phyloP scores from a whole-genome alignment of 2,797 vertebrate genomes.

The Percopsis omiscomaycus region DNA sequence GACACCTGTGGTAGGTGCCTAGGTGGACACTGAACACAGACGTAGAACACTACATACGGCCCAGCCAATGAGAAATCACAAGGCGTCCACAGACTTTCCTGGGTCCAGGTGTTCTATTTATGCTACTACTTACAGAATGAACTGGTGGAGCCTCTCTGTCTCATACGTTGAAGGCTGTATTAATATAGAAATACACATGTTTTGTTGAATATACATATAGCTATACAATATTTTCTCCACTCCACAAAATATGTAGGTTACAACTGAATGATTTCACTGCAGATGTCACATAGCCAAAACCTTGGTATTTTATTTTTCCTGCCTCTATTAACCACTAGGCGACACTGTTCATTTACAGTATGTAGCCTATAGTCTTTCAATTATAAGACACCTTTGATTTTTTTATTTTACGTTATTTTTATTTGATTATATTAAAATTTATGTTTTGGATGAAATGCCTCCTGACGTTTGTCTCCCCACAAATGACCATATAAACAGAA shows the following conservation, averaged over 20 bases:
- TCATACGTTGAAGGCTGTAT: too few relatives aligned
- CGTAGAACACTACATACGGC: slow-evolving; percentile 19
- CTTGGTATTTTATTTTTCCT: slow-evolving; percentile 72
- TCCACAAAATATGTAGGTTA: slow-evolving; percentile 53
- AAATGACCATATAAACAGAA: too few relatives aligned
- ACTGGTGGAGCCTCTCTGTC: not conserved
- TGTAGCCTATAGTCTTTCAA: not conserved
- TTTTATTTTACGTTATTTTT: too few relatives aligned
- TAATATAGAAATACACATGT: too few relatives aligned
- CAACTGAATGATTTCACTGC: slow-evolving; percentile 67
- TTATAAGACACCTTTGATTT: not conserved
- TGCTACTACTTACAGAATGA: too few relatives aligned
- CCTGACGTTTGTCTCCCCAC: too few relatives aligned
- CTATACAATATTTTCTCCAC: not conserved
- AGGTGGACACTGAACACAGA: slow-evolving; percentile 26
- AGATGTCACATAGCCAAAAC: slow-evolving; percentile 69
- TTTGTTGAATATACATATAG: too few relatives aligned
- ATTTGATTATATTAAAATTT: too few relatives aligned
- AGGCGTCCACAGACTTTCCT: not conserved
- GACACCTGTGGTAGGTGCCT: slow-evolving; percentile 67
- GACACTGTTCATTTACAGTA: slow-evolving; percentile 4
- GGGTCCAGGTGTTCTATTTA: not conserved
- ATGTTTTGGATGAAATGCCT: too few relatives aligned
- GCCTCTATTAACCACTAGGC: slow-evolving; percentile 71
- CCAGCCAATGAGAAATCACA: not conserved